phyloP scores from a whole-genome alignment of 2,888 invertebrate species.

The Actias luna region DNA sequence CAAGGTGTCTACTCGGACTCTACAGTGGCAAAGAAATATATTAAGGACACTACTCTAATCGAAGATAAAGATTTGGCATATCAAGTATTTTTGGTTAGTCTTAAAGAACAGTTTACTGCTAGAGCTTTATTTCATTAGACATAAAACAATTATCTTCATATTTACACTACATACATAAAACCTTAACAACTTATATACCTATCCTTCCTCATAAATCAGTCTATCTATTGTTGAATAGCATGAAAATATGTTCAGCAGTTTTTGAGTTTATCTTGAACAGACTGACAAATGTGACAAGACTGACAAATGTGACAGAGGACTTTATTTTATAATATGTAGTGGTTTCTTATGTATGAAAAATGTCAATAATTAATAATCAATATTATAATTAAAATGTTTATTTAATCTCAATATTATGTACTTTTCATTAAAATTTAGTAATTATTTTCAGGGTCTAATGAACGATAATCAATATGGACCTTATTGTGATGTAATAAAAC shows the following conservation, averaged over 20 bases:
- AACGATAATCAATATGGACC: slow-evolving; percentile 94
- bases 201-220: too few species aligned
- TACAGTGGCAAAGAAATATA: slow-evolving; percentile 73
- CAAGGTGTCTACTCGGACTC: slow-evolving; percentile 72
- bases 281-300: too few species aligned
- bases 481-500: slow-evolving; percentile 88
- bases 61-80: slow-evolving; percentile 86
- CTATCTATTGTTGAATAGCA: too few species aligned
- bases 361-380: too few species aligned
- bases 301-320: too few species aligned
- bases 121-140: background rate
- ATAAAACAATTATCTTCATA: background rate
- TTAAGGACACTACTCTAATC: slow-evolving; percentile 88
- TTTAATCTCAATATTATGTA: background rate
- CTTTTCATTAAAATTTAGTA: background rate
- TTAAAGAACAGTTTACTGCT: background rate
- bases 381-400: background rate
- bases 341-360: too few species aligned
- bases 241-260: too few species aligned
- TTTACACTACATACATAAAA: too few species aligned
- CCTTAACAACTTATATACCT: too few species aligned
- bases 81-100: slow-evolving; percentile 87
- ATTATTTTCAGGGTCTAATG: slow-evolving; percentile 84
- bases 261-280: too few species aligned
- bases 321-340: too few species aligned